Conservation (phyloP, 1,140 invertebrate species). For the Drosophila funebris region DNA sequence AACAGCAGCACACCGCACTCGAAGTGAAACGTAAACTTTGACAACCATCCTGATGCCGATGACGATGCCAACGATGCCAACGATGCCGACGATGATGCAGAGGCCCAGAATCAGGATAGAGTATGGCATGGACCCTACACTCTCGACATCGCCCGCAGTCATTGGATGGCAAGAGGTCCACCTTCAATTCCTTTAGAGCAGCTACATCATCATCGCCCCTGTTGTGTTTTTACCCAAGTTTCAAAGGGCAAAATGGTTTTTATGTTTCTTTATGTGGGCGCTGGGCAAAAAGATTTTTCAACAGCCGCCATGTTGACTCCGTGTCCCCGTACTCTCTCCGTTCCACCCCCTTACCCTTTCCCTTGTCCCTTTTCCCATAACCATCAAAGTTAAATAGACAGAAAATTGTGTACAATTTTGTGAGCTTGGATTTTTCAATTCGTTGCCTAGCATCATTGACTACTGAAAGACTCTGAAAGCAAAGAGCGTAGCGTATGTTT, state of each 20-base stretch:
- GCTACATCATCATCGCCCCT: constrained; percentile 12
- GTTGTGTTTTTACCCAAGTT: constrained; percentile 48
- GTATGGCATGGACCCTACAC: constrained; percentile 2
- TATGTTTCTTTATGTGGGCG: constrained; percentile 77
- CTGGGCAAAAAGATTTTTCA: constrained; percentile 64
- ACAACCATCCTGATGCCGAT: constrained; percentile 51
- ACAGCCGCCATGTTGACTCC: constrained; percentile 40
- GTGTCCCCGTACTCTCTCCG: background rate
- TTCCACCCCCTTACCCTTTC: background rate
- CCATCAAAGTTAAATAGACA: constrained; percentile 79
- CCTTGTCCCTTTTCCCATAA: constrained; percentile 16
- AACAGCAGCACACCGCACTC: constrained; percentile 61
- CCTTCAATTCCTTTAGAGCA: constrained; percentile 34
- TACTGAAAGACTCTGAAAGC: constrained; percentile 47
- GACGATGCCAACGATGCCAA: constrained; percentile 2
- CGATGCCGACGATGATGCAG: background rate
- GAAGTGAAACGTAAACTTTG: constrained; percentile 81
- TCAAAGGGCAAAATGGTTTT: constrained; percentile 74
- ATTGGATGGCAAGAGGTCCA: constrained; percentile 6
- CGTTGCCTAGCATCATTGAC: constrained; percentile 61
- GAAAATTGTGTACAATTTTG: constrained; percentile 78
- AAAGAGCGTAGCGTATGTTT: constrained; percentile 27
- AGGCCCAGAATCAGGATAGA: constrained; percentile 2
- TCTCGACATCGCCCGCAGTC: constrained; percentile 3
- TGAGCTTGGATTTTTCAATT: constrained; percentile 63